phyloP scores from a whole-genome alignment of 2,113 vertebrate genomes.

The Pituophis catenifer region DNA sequence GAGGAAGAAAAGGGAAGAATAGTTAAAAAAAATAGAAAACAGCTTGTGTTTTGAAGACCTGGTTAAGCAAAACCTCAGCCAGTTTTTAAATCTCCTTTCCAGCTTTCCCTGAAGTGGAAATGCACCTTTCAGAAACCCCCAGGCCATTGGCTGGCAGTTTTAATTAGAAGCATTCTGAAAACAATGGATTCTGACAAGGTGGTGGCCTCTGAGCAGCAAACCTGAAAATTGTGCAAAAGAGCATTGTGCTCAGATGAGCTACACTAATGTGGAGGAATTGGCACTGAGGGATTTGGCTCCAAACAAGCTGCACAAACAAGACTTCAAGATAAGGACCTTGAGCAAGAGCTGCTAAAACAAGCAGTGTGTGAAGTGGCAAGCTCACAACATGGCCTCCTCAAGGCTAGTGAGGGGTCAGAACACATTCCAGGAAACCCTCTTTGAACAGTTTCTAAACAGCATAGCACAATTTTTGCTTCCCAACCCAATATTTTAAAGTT shows the following conservation, averaged over 20 bases:
- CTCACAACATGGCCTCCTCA: constrained; percentile 34
- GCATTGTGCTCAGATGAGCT: constrained; percentile 34
- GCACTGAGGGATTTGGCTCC: constrained; percentile 48
- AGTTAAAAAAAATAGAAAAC: background rate
- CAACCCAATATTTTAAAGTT: background rate
- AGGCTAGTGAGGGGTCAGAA: constrained; percentile 39
- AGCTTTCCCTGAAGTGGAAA: background rate
- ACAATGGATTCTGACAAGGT: constrained; percentile 23
- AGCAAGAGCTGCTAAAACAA: constrained; percentile 59
- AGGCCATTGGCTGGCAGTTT: background rate
- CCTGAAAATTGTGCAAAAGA: constrained; percentile 56
- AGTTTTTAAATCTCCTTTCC: background rate
- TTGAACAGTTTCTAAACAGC: background rate
- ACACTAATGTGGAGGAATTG: constrained; percentile 38
- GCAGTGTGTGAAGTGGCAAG: constrained; percentile 21
- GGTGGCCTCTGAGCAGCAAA: constrained; percentile 14
- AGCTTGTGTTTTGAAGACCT: background rate
- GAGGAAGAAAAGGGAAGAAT: background rate
- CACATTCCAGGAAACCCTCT: background rate
- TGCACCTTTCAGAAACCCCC: background rate
- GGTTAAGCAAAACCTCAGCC: background rate
- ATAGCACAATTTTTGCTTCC: too few relatives aligned
- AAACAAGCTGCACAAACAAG: constrained; percentile 62
- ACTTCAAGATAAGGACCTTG: constrained; percentile 60
- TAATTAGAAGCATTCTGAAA: constrained; percentile 21